These are phyloP conservation scores for Nerophis ophidion DNA, from an alignment of 2,113 vertebrate species.

Conservation along the genomic window DNA sequence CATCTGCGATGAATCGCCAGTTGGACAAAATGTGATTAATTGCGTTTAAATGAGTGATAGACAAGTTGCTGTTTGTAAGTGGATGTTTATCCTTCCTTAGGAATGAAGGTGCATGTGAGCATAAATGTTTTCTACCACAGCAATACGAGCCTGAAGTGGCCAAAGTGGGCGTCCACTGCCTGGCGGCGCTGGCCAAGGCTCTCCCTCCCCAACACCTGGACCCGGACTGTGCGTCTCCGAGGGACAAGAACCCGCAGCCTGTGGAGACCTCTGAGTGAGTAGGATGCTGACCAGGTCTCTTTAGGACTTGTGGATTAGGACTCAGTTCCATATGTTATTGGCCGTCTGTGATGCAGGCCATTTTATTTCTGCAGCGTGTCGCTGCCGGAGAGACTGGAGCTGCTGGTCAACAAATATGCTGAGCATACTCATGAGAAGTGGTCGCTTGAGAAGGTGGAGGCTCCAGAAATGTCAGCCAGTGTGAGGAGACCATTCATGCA, in stretches of 20 bases:
- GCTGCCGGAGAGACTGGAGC: slow-evolving; percentile 85
- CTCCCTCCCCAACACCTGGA: slow-evolving; percentile 89
- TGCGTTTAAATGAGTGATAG: too few species aligned
- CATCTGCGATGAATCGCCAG: too few species aligned
- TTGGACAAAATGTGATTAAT: too few species aligned
- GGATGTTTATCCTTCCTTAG: too few species aligned
- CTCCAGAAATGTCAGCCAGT: neutral
- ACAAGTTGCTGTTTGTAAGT: too few species aligned
- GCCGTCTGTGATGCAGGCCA: neutral
- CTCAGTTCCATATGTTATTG: neutral
- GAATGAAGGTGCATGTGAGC: too few species aligned
- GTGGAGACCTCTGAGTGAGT: slow-evolving; percentile 79
- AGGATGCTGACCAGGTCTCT: slow-evolving; percentile 17
- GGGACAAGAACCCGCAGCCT: slow-evolving; percentile 84
- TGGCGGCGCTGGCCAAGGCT: slow-evolving; percentile 83
- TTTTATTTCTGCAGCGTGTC: slow-evolving; percentile 68
- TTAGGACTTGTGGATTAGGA: neutral
- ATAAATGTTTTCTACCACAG: slow-evolving; percentile 49
- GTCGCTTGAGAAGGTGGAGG: slow-evolving; percentile 87
- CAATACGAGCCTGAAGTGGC: slow-evolving; percentile 84
- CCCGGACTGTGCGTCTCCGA: slow-evolving; percentile 73
- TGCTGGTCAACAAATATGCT: slow-evolving; percentile 91
- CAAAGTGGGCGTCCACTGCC: slow-evolving; percentile 79
- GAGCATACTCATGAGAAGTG: slow-evolving; percentile 94
- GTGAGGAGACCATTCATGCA: neutral